Conservation (phyloP, 2,888 invertebrate species). For the Oasisia sp. region DNA sequence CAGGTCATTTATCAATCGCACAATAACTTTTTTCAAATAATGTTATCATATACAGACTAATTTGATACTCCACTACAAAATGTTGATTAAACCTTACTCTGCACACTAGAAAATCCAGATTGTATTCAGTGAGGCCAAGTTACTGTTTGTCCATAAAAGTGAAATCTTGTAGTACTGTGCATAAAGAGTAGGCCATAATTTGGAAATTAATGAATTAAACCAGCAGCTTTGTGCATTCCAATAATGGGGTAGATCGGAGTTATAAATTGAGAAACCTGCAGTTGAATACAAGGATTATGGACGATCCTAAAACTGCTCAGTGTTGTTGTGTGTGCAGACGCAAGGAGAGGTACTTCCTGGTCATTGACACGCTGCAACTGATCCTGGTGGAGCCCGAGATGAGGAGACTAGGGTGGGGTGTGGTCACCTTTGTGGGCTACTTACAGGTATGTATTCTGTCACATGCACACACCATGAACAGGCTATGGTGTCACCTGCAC, state of each 20-base stretch:
- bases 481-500: too few relatives aligned
- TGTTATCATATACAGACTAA: neutral
- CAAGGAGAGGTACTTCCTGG: slow-evolving; percentile 93
- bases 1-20: too few relatives aligned
- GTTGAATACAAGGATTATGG: neutral
- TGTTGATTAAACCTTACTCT: neutral
- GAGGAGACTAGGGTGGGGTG: slow-evolving; percentile 94
- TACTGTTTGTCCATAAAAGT: neutral
- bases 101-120: neutral
- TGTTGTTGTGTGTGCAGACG: neutral
- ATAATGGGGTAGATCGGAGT: neutral
- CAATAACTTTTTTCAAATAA: too few relatives aligned
- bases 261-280: neutral
- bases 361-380: slow-evolving; percentile 93
- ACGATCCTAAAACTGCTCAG: neutral
- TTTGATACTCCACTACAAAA: neutral
- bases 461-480: too few relatives aligned
- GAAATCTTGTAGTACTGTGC: neutral
- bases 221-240: neutral
- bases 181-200: neutral
- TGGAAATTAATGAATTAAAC: too few relatives aligned
- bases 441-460: slow-evolving; percentile 70
- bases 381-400: slow-evolving; percentile 97
- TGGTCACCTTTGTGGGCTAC: slow-evolving; percentile 95
- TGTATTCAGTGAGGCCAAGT: neutral